Evolutionary conservation across 2,113 vertebrate genomes (phyloP).

Genomic region (Myrmecobius fasciatus): DNA sequence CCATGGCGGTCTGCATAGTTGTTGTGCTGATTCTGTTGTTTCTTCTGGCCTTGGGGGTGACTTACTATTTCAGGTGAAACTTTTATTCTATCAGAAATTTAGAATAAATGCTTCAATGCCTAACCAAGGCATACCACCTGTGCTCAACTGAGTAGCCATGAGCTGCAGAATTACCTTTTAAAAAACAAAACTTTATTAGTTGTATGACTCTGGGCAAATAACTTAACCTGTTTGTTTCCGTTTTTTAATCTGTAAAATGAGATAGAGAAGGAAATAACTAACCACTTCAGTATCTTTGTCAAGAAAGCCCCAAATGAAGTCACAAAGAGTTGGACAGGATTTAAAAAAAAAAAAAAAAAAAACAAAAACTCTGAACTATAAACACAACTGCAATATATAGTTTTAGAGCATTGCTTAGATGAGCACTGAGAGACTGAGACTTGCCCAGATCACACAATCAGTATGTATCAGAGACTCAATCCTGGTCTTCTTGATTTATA

Average conservation of each 20-base stretch:
- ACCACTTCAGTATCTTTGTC: neutral
- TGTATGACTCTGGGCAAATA: neutral
- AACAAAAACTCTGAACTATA: too few species aligned
- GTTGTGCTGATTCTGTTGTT: conserved; percentile 86
- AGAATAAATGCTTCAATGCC: neutral
- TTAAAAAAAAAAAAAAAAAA: neutral
- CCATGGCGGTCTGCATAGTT: conserved; percentile 74
- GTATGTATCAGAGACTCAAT: neutral
- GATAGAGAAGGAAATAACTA: neutral
- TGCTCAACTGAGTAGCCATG: neutral
- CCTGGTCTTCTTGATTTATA: neutral
- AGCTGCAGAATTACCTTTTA: neutral
- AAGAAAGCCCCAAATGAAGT: neutral
- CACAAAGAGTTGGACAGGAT: neutral
- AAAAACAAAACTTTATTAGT: neutral
- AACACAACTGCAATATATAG: too few species aligned
- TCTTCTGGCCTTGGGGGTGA: conserved; percentile 80
- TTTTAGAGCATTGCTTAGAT: neutral
- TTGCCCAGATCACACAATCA: neutral
- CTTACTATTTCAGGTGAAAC: conserved; percentile 88
- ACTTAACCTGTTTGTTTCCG: neutral
- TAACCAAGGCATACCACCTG: neutral
- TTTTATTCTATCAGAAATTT: neutral
- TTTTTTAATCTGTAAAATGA: neutral
- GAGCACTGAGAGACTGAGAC: neutral